A percentile compares a stretch with the other conserved stretches of the same genome.
phyloP scores from a whole-genome alignment of 37 sponge, comb jelly and placozoan genomes.

The Mnemiopsis leidyi region DNA sequence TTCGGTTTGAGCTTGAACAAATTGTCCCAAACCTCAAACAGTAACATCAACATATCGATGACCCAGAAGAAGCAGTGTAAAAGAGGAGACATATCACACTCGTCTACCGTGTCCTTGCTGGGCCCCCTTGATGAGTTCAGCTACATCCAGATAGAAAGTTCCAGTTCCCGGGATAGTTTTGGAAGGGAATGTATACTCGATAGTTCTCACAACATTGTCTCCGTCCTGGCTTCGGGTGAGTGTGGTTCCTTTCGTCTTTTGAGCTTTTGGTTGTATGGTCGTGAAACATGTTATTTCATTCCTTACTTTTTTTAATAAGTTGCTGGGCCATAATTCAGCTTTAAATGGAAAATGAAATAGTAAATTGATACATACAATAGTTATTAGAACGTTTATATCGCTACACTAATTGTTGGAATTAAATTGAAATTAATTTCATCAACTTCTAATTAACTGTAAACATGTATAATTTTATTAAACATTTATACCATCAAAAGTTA shows the following conservation, averaged over 20 bases:
- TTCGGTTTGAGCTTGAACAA: no score
- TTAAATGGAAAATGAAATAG: no score
- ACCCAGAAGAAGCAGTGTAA: neutral
- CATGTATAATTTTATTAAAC: neutral
- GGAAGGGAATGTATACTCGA: slow-evolving; percentile 18
- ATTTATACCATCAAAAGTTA: neutral
- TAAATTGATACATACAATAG: no score
- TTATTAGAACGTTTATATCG: no score
- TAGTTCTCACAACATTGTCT: slow-evolving; percentile 19
- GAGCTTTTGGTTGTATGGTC: no score
- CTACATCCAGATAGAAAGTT: slow-evolving; percentile 6
- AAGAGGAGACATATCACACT: neutral
- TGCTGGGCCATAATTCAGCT: no score
- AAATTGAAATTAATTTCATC: neutral
- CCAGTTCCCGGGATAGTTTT: neutral
- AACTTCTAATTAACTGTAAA: neutral
- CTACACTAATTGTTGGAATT: no score
- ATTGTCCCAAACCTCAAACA: no score
- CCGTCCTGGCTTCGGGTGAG: neutral
- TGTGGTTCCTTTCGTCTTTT: no score
- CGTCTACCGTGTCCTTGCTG: slow-evolving; percentile 21
- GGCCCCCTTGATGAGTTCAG: slow-evolving; percentile 45
- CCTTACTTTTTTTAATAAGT: no score
- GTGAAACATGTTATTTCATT: no score
- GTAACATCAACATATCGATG: no score